Conservation (phyloP, 2,888 invertebrate species). For the Ophraella communa region DNA sequence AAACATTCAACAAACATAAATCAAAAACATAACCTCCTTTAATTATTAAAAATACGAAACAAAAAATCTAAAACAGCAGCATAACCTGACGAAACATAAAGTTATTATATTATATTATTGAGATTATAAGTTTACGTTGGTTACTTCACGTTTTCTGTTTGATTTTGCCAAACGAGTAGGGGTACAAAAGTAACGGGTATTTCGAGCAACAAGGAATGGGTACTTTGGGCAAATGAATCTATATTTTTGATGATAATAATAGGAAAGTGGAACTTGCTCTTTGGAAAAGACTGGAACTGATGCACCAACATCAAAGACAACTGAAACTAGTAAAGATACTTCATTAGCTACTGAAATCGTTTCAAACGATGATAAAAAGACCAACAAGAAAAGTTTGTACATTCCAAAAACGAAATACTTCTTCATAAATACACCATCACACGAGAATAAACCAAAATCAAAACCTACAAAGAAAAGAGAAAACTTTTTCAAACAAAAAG, state of each 20-base stretch:
- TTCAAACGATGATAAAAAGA: not conserved
- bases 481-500: slow-evolving; percentile 4
- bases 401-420: slow-evolving; percentile 3
- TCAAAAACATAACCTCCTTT: too few relatives aligned
- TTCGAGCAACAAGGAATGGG: too few relatives aligned
- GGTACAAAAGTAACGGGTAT: too few relatives aligned
- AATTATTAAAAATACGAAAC: too few relatives aligned
- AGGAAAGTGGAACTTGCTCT: not conserved
- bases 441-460: not conserved
- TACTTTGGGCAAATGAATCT: too few relatives aligned
- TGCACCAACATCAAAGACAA: not conserved
- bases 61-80: too few relatives aligned
- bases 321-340: not conserved
- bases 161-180: too few relatives aligned
- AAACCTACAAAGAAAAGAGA: not conserved
- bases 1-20: too few relatives aligned
- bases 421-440: not conserved
- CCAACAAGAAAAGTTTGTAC: not conserved
- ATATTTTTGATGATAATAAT: not conserved
- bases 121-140: too few relatives aligned
- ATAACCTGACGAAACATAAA: too few relatives aligned
- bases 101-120: too few relatives aligned
- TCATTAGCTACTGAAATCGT: not conserved
- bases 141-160: too few relatives aligned
- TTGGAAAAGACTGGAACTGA: not conserved